Conservation (phyloP, 1,140 invertebrate species). For the Zaprionus camerounensis region DNA sequence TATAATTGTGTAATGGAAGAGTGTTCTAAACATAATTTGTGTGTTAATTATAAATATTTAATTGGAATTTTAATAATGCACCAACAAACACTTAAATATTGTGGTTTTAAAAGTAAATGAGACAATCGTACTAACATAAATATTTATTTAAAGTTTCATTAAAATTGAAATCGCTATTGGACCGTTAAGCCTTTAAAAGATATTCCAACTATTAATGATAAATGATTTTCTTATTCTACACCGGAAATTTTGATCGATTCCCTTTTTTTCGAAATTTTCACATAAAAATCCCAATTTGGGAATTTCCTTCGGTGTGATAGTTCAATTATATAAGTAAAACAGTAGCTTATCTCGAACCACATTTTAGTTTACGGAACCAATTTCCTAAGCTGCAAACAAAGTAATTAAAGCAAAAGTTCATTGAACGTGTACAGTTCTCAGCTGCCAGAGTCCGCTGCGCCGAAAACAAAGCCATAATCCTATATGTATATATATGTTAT, state of each 20-base stretch:
- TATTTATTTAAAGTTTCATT: too few relatives aligned
- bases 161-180: neutral
- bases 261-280: neutral
- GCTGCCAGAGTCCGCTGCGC: neutral
- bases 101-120: neutral
- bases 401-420: conserved; percentile 38
- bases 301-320: neutral
- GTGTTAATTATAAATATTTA: neutral
- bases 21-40: neutral
- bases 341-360: neutral
- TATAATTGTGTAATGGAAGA: neutral
- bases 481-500: neutral
- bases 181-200: neutral
- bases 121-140: neutral
- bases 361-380: neutral
- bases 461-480: conserved; percentile 44
- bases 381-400: conserved; percentile 5
- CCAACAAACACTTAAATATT: neutral
- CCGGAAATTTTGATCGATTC: neutral
- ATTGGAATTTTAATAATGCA: neutral
- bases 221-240: neutral
- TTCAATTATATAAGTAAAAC: conserved; percentile 1
- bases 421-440: conserved; percentile 32
- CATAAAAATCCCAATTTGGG: neutral
- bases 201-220: neutral